A percentile compares a stretch with the other conserved stretches of the same genome.
Conservation (phyloP, 2,797 vertebrate genomes). For the Novumbra hubbsi region DNA sequence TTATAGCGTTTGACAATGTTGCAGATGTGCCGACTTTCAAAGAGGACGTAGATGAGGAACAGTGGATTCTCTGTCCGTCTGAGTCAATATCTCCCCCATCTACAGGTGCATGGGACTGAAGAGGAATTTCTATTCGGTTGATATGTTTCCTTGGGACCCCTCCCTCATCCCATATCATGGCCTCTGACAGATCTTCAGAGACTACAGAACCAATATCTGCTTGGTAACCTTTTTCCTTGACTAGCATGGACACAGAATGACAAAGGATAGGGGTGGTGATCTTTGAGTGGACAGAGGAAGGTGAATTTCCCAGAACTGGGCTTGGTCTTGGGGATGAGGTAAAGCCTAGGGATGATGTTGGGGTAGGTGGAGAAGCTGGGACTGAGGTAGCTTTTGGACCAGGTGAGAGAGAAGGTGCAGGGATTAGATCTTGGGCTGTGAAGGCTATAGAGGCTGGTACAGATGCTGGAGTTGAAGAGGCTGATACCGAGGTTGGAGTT, state of each 20-base stretch:
- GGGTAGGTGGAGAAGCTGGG: not conserved
- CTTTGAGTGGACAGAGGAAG: not conserved
- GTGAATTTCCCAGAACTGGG: not conserved
- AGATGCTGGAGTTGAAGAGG: not conserved
- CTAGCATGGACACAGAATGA: conserved; percentile 77
- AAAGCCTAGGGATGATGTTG: no score
- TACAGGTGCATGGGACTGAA: conserved; percentile 58
- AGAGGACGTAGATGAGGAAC: conserved; percentile 52
- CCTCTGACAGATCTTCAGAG: conserved; percentile 49
- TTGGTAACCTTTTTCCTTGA: conserved; percentile 81
- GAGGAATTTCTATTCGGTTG: conserved; percentile 75
- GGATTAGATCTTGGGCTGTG: no score
- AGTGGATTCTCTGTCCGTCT: conserved; percentile 56
- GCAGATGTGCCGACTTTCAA: not conserved
- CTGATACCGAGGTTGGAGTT: not conserved
- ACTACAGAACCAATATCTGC: conserved; percentile 78
- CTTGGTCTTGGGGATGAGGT: not conserved
- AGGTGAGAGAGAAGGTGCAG: no score
- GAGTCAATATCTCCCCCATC: conserved; percentile 40
- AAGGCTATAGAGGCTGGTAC: not conserved
- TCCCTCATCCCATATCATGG: conserved; percentile 30
- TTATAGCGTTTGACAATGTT: not conserved
- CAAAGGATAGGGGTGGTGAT: conserved; percentile 45
- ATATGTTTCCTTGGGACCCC: conserved; percentile 67
- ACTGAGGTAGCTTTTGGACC: no score